Evolutionary conservation across 2,888 invertebrate species (phyloP).

Genomic region (Eristalinus sepulchralis): DNA sequence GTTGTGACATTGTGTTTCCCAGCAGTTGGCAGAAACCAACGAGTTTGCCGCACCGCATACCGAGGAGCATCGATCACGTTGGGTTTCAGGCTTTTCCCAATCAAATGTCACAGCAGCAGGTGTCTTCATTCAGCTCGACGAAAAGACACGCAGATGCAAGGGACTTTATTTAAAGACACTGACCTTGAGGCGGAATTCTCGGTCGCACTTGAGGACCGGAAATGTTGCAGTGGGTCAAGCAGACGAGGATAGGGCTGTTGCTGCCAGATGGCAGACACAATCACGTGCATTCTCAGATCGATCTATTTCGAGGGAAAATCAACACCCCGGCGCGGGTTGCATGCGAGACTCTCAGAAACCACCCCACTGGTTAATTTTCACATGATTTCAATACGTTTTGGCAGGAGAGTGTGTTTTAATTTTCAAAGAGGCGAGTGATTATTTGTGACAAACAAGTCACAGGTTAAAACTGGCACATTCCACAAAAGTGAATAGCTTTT

Average conservation of each 20-base stretch:
- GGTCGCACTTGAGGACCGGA: neutral
- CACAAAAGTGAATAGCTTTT: slow-evolving; percentile 8
- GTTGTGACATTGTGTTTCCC: neutral
- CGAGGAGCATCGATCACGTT: neutral
- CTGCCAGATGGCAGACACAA: slow-evolving; percentile 1
- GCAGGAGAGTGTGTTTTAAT: slow-evolving; percentile 16
- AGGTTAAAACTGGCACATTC: neutral
- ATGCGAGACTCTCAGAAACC: neutral
- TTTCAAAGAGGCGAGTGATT: neutral
- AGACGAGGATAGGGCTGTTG: neutral
- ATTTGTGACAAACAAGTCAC: neutral
- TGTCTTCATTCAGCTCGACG: neutral
- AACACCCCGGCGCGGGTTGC: neutral
- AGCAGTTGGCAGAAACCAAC: neutral
- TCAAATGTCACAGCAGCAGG: slow-evolving; percentile 5
- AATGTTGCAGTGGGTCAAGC: slow-evolving; percentile 11
- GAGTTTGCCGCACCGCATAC: neutral
- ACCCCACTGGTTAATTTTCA: neutral
- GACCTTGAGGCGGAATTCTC: slow-evolving; percentile 10
- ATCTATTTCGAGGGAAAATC: slow-evolving; percentile 5
- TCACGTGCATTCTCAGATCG: slow-evolving; percentile 11
- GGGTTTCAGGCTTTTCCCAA: neutral
- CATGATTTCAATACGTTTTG: slow-evolving; percentile 39
- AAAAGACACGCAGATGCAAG: neutral
- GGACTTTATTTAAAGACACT: neutral